Base-by-base conservation (phyloP, 2,113 vertebrate genomes). In the Papio anubis region DNA sequence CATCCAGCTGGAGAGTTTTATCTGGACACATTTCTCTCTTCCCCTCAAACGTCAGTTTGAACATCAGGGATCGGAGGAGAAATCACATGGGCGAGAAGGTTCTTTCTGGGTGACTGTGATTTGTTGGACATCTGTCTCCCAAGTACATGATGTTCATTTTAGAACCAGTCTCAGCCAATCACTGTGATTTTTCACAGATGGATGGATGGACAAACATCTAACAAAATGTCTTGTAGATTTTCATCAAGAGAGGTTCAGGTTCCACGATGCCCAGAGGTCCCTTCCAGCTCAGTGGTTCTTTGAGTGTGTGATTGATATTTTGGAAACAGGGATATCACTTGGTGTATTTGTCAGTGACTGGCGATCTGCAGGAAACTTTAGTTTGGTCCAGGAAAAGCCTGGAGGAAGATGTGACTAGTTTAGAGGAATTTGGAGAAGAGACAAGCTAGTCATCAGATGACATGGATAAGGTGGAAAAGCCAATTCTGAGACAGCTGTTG, bases 141-240 rank as follows among this genome's bases (percentile, higher is more conserved):
- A 91, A 88, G 68, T 40, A 93, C 83, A 43, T 94, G 86, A 79
- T 96, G 96, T 97, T 97, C 93, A 10, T 59, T 80, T 82, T 57
- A 75, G 55, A 95, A 70, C 48, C 96, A 75, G 38, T 27, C 96
- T 79, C 93, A 83, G 27, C 94, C 97, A 97, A 55, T 97, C 97
- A 90, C 59, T 23, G 94, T 80, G 91, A 95, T 88, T 97, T 94
- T 97, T 98, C 97, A 97, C 97, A 98, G 97, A 88, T 98, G 97
- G 97, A 94, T 97, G 97, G 97, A 98, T 94, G 97, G 98, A 97
- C 96, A 95, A 96, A 97, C 93, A 95, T 95, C 89, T 93, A 96
- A 90, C 96, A 88, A 80, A 94, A 95, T 43, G 88, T 93, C 96
- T 90, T 81, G 80, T 92, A 95, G 81, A 59, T 52, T 92, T 93